Percentiles rank a stretch among this genome's conserved stretches.
phyloP scores from a whole-genome alignment of 2,888 invertebrate species.

The Tridacna crocea region DNA sequence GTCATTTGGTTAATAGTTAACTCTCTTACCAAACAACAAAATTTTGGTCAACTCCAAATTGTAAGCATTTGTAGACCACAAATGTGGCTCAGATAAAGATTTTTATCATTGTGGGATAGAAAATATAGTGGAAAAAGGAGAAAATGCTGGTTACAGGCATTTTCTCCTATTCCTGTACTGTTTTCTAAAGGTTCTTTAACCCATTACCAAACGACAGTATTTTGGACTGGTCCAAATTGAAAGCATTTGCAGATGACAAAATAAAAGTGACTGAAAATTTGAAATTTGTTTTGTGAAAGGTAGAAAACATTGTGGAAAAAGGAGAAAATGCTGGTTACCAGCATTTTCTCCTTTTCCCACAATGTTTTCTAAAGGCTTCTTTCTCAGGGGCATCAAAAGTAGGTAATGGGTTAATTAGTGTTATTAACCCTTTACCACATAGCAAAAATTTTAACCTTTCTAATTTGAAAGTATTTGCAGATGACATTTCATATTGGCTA shows the following conservation, averaged over 20 bases:
- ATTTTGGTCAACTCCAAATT: neutral
- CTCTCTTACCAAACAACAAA: neutral
- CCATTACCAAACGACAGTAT: too few relatives aligned
- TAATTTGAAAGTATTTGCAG: too few relatives aligned
- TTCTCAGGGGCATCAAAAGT: neutral
- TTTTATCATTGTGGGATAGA: neutral
- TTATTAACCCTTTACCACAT: too few relatives aligned
- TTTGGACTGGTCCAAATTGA: too few relatives aligned
- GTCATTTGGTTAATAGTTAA: too few relatives aligned
- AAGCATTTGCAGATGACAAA: too few relatives aligned
- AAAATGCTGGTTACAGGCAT: neutral
- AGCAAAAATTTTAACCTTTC: too few relatives aligned
- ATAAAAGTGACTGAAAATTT: too few relatives aligned
- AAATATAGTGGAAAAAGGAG: neutral
- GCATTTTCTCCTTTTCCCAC: neutral
- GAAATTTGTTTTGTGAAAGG: too few relatives aligned
- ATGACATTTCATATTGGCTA: too few relatives aligned
- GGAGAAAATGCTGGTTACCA: neutral
- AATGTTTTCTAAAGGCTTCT: neutral
- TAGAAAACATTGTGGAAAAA: neutral
- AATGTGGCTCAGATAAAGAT: neutral
- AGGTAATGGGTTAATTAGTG: neutral
- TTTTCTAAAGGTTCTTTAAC: neutral
- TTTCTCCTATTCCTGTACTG: neutral
- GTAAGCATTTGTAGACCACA: neutral